Evolutionary conservation across 1,140 invertebrate species (phyloP), one percentile per base, ranked within the genome.

Genomic region (Copidosoma floridanum): DNA sequence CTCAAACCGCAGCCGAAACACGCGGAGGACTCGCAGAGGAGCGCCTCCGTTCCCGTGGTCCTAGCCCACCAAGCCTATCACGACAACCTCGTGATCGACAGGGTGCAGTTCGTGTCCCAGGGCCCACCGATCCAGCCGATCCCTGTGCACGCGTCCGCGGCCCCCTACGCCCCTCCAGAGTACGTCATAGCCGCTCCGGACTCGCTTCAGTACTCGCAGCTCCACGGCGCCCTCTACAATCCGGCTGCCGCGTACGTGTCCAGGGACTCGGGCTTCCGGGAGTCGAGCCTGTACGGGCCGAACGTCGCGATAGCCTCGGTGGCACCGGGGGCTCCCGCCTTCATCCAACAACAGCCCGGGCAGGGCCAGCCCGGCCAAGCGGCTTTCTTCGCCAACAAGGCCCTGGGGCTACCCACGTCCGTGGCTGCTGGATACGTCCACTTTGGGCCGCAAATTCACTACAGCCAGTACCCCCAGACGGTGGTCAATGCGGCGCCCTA

Each of bases 401-500:
- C 73, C 3, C 68, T 77, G 0, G 68, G 77, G 0, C 66, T 75
- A 18, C 70, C 72, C 10, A 66, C 73, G 26, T 63, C 67, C 4
- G 67, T 68, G 26, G 57, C 76, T 44, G 51, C 74, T 3, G 61
- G 70, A 10, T 80, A 74, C 32, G 68, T 71, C 20, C 76, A 77
- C 27, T 75, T 71, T 44, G 20, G 64, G n/a, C 54, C 59, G 0
- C 74, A 71, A 14, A 3, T 74, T 71, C 55, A 75, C 16, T 81
- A 81, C 47, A 76, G 66, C 37, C 76, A 78, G 51, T 79, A 77
- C 51, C 73, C 77, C 0, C 76, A 79, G 27, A 70, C 75, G 3
- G 70, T 79, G 1, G 72, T 79, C 55, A 79, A 78, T 55, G 65
- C 76, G 0, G 65, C 75, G 10, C 66, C 75, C 0, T 79, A 75